Evolutionary conservation across 2,888 invertebrate genomes (phyloP), one percentile per base, ranked within the genome.

Genomic region (Leptothorax acervorum): DNA sequence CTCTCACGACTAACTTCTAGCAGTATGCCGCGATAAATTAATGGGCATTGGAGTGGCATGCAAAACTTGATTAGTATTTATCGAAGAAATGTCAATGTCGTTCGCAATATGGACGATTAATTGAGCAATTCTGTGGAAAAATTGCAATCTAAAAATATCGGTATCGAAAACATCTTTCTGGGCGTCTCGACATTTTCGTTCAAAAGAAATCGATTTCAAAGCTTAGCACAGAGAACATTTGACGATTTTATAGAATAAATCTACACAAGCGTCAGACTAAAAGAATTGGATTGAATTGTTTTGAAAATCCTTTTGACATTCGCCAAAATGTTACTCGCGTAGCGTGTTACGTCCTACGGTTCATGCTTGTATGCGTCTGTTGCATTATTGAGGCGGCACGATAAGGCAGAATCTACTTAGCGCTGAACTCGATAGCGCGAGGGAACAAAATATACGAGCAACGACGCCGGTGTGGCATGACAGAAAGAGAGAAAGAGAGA

Each of bases 361-460:
- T 48, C 15, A 18, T 18, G 15, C 18, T 39, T 48, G 28, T 74
- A 18, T 60, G 18, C 23, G 53, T 78, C 39, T 12, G n/a, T 55
- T 78, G 57, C 55, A 68, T 78, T 76, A 53, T 66, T 57, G 45
- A 60, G 2, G 28, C 28, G 60, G n/a, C 28, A 23, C 28, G 35
- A 60, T 60, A 71, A 81, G n/a, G 23, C 12, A 51, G 23, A 62
- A 60, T 73, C 35, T 79, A 81, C 60, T 60, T 73, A 39, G 73
- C 48, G 48, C 18, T 18, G 73, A 39, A 62, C 48, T 73, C 71
- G 79, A 79, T 70, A 57, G 31, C 35, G 57, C 23, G 68, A 45
- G 48, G 15, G 28, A 18, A 81, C 31, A 45, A 78, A 57, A 57
- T 78, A 9, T 73, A 55, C 39, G 71, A 57, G 71, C 65, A 23